Base-by-base conservation (phyloP, 2,113 vertebrate species). In the Phoxinus phoxinus region DNA sequence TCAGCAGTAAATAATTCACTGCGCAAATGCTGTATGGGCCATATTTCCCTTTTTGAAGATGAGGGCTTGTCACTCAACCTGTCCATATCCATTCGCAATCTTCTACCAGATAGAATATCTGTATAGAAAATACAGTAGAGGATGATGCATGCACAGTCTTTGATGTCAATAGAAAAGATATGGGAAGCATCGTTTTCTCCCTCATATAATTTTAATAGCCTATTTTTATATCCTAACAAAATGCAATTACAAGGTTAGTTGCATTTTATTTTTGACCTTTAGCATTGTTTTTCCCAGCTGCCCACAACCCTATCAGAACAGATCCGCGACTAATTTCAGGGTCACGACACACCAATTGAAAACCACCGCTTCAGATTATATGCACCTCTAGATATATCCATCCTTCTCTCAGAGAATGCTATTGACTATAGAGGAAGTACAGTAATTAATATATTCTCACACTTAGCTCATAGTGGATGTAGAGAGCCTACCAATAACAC, bases 391-490 rank as follows among this genome's bases (percentile, higher is more conserved):
- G 79, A 51, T 61, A 81, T 65, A 30, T 4, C 11, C 10, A 46
- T 81, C 25, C 19, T 25, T 48, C 44, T 65, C 25, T 53, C 73
- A 76, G 73, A 48, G 79, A 41, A 67, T 32, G 10, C 79, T 51
- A 27, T 63, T 21, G 58, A 44, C 56, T 61, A 44, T 58, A 61
- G 35, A 44, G 5, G 63, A 67, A 67, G 63, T 81, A 69, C 63
- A 81, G 61, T 81, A 81, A 81, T 81, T 81, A 69, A 81, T 81
- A 51, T 81, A 81, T 81, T 53, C 41, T 69, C 44, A 51, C 63
- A 67, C 80, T 81, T 53, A 69, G 44, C 80, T 81, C 44, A 69
- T 48, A 69, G 80, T 81, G 63, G 44, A 69, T 51, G 80, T 69
- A 76, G 80, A 81, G 61, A 69, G 41, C n/a, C 59, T 25, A 65